Percentiles rank a stretch among this genome's conserved stretches.
Evolutionary conservation across 1,140 invertebrate species (phyloP).

Genomic region (Olivierus martensii): DNA sequence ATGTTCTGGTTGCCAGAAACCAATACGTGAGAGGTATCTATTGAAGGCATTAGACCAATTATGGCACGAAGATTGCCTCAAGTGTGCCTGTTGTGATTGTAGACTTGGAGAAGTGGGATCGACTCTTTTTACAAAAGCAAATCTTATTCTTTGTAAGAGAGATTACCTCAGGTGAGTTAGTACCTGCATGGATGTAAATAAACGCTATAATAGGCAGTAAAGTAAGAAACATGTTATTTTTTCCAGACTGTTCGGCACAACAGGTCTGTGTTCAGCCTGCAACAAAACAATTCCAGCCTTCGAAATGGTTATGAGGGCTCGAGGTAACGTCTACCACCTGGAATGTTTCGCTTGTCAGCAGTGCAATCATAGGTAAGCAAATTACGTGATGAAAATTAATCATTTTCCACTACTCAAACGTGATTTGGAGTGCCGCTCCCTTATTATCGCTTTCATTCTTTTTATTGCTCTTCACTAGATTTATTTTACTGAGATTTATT

Average conservation of each 20-base stretch:
- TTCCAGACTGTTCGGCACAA: slow-evolving; percentile 68
- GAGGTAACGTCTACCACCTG: slow-evolving; percentile 86
- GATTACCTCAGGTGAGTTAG: slow-evolving; percentile 72
- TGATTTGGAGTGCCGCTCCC: too few relatives aligned
- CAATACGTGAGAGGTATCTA: slow-evolving; percentile 34
- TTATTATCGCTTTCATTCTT: too few relatives aligned
- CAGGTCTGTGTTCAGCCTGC: slow-evolving; percentile 82
- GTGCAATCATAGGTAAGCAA: slow-evolving; percentile 78
- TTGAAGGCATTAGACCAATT: slow-evolving; percentile 59
- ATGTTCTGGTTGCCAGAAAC: slow-evolving; percentile 38
- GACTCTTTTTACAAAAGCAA: slow-evolving; percentile 79
- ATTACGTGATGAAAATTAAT: slow-evolving; percentile 4
- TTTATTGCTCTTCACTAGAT: neutral
- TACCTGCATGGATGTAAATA: too few relatives aligned
- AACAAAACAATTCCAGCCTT: slow-evolving; percentile 89
- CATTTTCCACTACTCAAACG: too few relatives aligned
- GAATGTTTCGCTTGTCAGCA: slow-evolving; percentile 94
- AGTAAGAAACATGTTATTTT: too few relatives aligned
- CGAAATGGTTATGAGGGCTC: slow-evolving; percentile 93
- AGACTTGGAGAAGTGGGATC: slow-evolving; percentile 81
- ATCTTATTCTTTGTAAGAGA: slow-evolving; percentile 83
- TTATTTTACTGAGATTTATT: slow-evolving; percentile 11
- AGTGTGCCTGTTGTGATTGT: slow-evolving; percentile 86
- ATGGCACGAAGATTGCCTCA: slow-evolving; percentile 91
- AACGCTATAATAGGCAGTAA: too few relatives aligned